phyloP scores from a whole-genome alignment of 2,113 vertebrate genomes.

The Pluvialis apricaria region DNA sequence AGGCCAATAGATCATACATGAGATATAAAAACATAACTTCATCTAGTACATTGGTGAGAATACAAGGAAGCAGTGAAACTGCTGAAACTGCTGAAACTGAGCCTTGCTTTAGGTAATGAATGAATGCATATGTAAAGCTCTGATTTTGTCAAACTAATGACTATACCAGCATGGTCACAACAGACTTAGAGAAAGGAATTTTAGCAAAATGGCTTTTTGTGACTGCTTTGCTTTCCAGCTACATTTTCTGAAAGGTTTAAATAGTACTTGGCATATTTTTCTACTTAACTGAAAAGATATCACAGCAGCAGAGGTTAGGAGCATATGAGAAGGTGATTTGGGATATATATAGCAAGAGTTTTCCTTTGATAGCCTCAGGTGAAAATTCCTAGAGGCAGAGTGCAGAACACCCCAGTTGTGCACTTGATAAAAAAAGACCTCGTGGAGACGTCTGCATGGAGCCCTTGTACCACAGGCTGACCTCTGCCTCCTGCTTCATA shows the following conservation, averaged over 20 bases:
- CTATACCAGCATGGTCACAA: background rate
- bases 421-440: background rate
- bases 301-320: background rate
- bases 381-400: background rate
- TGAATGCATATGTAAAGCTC: background rate
- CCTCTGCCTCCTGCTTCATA: background rate
- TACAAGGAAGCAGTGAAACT: background rate
- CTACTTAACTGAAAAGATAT: background rate
- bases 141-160: background rate
- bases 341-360: background rate
- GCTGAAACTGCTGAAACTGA: background rate
- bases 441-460: accelerated
- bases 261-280: background rate
- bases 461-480: background rate
- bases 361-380: background rate
- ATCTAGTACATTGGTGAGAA: background rate
- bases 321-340: background rate
- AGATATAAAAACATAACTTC: background rate
- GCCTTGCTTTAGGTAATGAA: background rate
- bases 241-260: background rate
- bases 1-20: background rate
- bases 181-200: background rate
- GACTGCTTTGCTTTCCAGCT: background rate
- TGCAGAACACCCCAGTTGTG: background rate
- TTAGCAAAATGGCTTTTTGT: background rate